These are phyloP conservation scores for Lophotis ruficrista DNA, from an alignment of 2,113 vertebrate species.

Conservation along the genomic window DNA sequence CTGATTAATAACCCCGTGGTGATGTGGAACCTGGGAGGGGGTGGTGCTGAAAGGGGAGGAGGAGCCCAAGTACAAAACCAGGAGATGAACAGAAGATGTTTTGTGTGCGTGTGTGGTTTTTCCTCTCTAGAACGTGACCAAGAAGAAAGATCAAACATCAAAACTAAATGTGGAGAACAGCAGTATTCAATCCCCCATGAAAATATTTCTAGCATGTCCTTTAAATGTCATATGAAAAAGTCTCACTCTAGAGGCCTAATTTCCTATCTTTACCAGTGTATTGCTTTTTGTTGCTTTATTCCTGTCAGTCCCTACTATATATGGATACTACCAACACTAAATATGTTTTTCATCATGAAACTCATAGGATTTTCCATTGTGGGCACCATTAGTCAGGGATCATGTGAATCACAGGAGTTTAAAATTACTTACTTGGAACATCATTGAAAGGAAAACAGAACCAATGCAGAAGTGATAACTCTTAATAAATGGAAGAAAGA, in stretches of 20 bases:
- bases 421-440: conserved; percentile 49
- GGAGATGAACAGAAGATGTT: conserved; percentile 18
- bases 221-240: conserved; percentile 12
- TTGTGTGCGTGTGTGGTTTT: background rate
- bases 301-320: background rate
- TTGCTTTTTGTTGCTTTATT: background rate
- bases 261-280: background rate
- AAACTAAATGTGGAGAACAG: background rate
- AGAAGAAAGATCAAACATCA: conserved; percentile 4
- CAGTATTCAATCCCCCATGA: background rate
- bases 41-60: background rate
- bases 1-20: conserved; percentile 35
- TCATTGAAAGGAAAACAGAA: background rate
- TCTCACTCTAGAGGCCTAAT: background rate
- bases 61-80: background rate
- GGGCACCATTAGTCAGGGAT: conserved; percentile 43
- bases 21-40: conserved; percentile 12
- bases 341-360: conserved; percentile 36
- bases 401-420: conserved; percentile 54
- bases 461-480: background rate
- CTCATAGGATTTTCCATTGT: conserved; percentile 45
- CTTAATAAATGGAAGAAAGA: background rate
- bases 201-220: conserved; percentile 6
- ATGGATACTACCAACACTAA: conserved; percentile 9
- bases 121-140: background rate